phyloP scores from a whole-genome alignment of 64 coral and sea anemone species.

The Pocillopora damicornis region DNA sequence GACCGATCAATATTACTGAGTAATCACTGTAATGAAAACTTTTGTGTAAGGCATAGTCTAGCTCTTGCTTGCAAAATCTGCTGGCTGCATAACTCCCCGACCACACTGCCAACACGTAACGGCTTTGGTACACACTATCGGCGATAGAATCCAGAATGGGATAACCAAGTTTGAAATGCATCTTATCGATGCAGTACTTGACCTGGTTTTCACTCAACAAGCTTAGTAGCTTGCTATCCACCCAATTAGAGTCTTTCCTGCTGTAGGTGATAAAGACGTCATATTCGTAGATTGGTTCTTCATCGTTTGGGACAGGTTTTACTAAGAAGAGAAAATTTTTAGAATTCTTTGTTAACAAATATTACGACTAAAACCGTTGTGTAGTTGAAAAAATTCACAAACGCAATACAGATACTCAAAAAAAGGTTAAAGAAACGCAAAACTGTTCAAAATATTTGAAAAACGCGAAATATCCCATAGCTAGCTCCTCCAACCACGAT shows the following conservation, averaged over 20 bases:
- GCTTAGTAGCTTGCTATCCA: slow-evolving; percentile 3
- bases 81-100: slow-evolving; percentile 20
- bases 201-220: slow-evolving; percentile 16
- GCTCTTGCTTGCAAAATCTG: slow-evolving; percentile 26
- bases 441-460: too few species aligned
- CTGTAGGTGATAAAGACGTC: slow-evolving; percentile 50
- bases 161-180: slow-evolving; percentile 34
- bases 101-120: slow-evolving; percentile 36
- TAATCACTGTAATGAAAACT: slow-evolving; percentile 11
- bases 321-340: not conserved
- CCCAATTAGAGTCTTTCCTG: slow-evolving; percentile 6
- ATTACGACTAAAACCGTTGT: too few species aligned
- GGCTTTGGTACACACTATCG: slow-evolving; percentile 36
- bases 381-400: too few species aligned
- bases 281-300: slow-evolving; percentile 6
- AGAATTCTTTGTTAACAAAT: too few species aligned
- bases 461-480: too few species aligned
- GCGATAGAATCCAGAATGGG: slow-evolving; percentile 16
- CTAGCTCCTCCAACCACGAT: too few species aligned
- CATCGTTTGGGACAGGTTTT: not conserved
- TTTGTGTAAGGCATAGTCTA: slow-evolving; percentile 23
- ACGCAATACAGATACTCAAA: too few species aligned
- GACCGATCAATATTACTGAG: slow-evolving; percentile 26
- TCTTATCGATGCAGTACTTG: slow-evolving; percentile 27
- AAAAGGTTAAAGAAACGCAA: too few species aligned